phyloP scores from a whole-genome alignment of 2,888 invertebrate genomes.

The Torymus auratus region DNA sequence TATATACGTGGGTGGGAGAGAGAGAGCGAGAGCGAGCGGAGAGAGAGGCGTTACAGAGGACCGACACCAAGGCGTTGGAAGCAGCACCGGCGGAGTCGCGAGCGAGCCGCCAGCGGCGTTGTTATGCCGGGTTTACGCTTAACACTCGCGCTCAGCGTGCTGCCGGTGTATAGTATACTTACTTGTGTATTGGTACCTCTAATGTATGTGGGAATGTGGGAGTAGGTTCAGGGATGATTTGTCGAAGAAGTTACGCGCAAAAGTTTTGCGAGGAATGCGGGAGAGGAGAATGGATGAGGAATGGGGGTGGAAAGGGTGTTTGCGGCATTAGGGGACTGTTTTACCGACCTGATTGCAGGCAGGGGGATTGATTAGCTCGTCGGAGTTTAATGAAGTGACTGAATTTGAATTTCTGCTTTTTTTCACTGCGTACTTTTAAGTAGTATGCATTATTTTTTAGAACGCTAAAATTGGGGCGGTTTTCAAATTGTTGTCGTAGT shows the following conservation, averaged over 20 bases:
- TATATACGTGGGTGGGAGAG: too few species aligned
- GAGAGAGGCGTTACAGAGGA: background rate
- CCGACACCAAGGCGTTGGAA: constrained; percentile 19
- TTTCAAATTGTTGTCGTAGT: too few species aligned
- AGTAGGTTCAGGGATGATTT: constrained; percentile 23
- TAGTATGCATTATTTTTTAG: too few species aligned
- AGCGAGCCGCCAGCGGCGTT: background rate
- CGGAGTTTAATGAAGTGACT: too few species aligned
- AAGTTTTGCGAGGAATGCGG: constrained; percentile 30
- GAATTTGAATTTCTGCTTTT: too few species aligned
- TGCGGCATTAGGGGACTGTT: background rate
- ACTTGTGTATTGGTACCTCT: too few species aligned
- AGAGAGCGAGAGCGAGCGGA: too few species aligned
- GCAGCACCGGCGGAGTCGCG: constrained; percentile 34
- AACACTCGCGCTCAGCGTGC: too few species aligned
- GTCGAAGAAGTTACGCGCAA: constrained; percentile 28
- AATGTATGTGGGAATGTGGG: background rate
- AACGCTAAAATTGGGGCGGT: too few species aligned
- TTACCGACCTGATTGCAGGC: constrained; percentile 3
- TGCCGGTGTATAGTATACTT: too few species aligned
- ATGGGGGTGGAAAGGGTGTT: background rate
- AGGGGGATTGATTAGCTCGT: too few species aligned
- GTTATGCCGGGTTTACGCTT: constrained; percentile 39
- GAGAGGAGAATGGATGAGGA: background rate
- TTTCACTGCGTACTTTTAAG: too few species aligned